Percentiles rank a stretch among this genome's conserved stretches.
phyloP scores from a whole-genome alignment of 1,140 invertebrate species.

The Phthorimaea operculella region DNA sequence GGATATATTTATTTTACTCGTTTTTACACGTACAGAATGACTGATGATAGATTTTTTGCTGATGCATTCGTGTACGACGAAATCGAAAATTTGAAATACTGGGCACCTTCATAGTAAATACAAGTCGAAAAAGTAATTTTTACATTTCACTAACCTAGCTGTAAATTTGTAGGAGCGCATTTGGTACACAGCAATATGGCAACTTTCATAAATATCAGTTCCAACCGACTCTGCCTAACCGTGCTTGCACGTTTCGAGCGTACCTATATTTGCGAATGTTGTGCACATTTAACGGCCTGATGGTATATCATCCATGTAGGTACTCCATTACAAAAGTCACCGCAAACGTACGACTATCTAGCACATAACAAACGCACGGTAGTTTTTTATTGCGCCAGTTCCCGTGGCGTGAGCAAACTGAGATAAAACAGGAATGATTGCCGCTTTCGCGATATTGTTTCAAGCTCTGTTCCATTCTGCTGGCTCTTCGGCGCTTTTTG shows the following conservation, averaged over 20 bases:
- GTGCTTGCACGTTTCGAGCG: too few species aligned
- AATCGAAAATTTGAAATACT: too few species aligned
- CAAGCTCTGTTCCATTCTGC: conserved; percentile 53
- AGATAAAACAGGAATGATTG: conserved; percentile 65
- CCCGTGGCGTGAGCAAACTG: conserved; percentile 57
- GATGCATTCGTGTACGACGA: too few species aligned
- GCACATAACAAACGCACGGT: conserved; percentile 27
- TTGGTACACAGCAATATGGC: too few species aligned
- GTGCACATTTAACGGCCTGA: neutral
- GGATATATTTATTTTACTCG: neutral
- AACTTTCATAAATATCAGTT: too few species aligned
- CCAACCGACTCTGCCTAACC: too few species aligned
- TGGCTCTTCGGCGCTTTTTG: conserved; percentile 36
- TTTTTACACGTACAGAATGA: neutral
- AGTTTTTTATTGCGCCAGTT: conserved; percentile 62
- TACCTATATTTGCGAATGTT: too few species aligned
- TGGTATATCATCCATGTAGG: neutral
- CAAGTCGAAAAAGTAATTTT: too few species aligned
- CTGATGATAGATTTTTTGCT: too few species aligned
- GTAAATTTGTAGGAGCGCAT: too few species aligned
- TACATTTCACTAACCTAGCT: too few species aligned
- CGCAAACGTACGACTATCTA: neutral
- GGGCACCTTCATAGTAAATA: too few species aligned
- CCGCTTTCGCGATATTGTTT: conserved; percentile 58
- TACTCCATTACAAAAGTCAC: neutral